A percentile compares a stretch with the other conserved stretches of the same genome.
These are phyloP conservation scores for Leucoma salicis DNA, from an alignment of 2,888 invertebrate genomes.

Conservation along the genomic window DNA sequence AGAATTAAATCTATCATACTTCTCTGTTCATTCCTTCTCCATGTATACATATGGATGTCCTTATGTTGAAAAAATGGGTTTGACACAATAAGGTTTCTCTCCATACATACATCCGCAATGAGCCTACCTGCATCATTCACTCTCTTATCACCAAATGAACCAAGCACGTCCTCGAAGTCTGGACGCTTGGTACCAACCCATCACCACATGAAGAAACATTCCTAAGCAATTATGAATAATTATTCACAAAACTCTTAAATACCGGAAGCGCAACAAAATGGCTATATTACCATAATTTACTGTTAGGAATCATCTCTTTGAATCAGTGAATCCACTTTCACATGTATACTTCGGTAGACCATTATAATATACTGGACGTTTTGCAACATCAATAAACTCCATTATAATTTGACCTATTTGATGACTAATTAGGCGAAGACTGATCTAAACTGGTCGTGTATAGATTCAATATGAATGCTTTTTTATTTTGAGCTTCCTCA, in stretches of 20 bases:
- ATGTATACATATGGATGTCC: too few species aligned
- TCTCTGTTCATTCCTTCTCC: too few species aligned
- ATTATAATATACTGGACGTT: background rate
- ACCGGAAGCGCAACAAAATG: slow-evolving; percentile 1
- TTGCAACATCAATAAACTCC: background rate
- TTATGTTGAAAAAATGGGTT: too few species aligned
- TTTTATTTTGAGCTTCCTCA: too few species aligned
- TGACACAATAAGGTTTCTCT: too few species aligned
- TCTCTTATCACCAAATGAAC: too few species aligned
- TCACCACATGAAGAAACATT: background rate
- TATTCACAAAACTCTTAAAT: background rate
- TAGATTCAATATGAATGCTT: background rate
- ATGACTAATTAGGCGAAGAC: background rate
- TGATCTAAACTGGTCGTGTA: background rate
- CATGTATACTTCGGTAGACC: too few species aligned
- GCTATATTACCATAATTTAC: slow-evolving; percentile 1
- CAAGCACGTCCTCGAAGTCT: too few species aligned
- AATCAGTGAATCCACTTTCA: slow-evolving; percentile 3
- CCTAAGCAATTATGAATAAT: background rate
- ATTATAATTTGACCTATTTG: slow-evolving; percentile 2
- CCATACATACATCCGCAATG: too few species aligned
- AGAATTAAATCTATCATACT: too few species aligned
- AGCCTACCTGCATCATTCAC: too few species aligned
- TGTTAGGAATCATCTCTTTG: background rate
- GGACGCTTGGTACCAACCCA: too few species aligned